Evolutionary conservation across 2,113 vertebrate genomes (phyloP).

Genomic region (Edolisoma coerulescens): DNA sequence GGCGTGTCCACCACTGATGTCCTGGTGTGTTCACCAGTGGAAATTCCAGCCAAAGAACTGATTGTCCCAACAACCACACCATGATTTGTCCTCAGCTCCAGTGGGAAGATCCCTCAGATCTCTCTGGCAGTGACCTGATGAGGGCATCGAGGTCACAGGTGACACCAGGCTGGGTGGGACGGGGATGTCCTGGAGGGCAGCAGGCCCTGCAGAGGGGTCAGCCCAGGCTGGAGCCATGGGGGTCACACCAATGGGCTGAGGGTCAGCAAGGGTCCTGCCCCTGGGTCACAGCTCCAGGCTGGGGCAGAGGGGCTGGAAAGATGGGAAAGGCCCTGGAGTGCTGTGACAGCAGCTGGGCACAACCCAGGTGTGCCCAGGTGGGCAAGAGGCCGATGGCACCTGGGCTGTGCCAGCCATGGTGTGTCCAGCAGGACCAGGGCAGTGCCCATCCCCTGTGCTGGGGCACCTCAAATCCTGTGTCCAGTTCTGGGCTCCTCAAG

Average conservation of each 20-base stretch:
- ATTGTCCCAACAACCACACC: not conserved
- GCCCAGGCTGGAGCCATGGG: not conserved
- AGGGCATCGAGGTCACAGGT: not conserved
- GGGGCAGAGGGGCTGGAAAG: not conserved
- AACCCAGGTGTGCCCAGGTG: not conserved
- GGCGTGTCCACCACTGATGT: not conserved
- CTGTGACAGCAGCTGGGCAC: not conserved
- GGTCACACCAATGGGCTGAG: not conserved
- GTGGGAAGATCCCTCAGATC: rapidly evolving
- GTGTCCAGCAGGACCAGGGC: not conserved
- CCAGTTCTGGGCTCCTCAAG: not conserved
- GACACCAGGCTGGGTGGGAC: not conserved
- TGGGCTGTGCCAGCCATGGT: not conserved
- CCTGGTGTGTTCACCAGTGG: not conserved
- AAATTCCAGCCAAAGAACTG: not conserved
- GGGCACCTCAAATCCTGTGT: not conserved
- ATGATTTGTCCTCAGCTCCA: rapidly evolving
- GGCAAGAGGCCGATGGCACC: not conserved
- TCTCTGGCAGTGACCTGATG: rapidly evolving
- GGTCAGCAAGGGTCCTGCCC: not conserved
- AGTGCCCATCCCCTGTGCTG: not conserved
- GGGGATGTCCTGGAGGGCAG: not conserved
- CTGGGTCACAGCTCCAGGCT: not conserved
- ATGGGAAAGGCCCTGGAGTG: not conserved
- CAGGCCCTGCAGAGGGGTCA: not conserved